Percentiles rank a stretch among this genome's conserved stretches.
Conservation (phyloP, 2,113 vertebrate genomes). For the Piprites chloris region DNA sequence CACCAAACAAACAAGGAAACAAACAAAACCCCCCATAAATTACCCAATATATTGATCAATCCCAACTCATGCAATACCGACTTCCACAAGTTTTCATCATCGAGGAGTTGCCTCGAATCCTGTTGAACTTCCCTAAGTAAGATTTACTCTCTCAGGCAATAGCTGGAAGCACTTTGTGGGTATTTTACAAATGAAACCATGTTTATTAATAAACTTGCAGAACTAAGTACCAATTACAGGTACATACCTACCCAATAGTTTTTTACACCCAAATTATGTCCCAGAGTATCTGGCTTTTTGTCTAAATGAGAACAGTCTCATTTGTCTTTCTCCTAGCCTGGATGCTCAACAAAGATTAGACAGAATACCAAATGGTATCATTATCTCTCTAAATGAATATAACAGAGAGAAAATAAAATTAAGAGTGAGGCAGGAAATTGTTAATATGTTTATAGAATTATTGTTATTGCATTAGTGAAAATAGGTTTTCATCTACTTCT, state of each 20-base stretch:
- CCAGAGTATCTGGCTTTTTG: slow-evolving; percentile 26
- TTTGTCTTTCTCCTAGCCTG: slow-evolving; percentile 9
- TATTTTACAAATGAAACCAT: not conserved
- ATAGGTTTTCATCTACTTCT: slow-evolving; percentile 24
- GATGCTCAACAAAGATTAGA: not conserved
- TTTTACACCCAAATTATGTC: slow-evolving; percentile 22
- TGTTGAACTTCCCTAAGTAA: not conserved
- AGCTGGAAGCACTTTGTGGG: not conserved
- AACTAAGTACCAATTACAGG: not conserved
- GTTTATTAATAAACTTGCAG: not conserved
- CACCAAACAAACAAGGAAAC: not conserved
- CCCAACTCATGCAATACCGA: not conserved
- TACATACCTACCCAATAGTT: slow-evolving; percentile 22
- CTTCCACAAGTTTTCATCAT: not conserved
- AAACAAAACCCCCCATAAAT: not conserved
- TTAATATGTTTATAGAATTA: slow-evolving; percentile 54
- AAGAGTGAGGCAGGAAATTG: slow-evolving; percentile 53
- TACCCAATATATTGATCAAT: not conserved
- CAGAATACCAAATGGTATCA: slow-evolving; percentile 13
- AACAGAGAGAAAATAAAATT: slow-evolving; percentile 51
- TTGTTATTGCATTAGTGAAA: slow-evolving; percentile 43
- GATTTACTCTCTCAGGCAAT: not conserved
- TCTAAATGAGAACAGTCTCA: slow-evolving; percentile 4
- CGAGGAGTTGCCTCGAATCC: not conserved
- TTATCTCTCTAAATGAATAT: slow-evolving; percentile 41